A percentile compares a stretch with the other conserved stretches of the same genome.
Conservation (phyloP, 2,888 invertebrate species). For the Craniophora ligustri region DNA sequence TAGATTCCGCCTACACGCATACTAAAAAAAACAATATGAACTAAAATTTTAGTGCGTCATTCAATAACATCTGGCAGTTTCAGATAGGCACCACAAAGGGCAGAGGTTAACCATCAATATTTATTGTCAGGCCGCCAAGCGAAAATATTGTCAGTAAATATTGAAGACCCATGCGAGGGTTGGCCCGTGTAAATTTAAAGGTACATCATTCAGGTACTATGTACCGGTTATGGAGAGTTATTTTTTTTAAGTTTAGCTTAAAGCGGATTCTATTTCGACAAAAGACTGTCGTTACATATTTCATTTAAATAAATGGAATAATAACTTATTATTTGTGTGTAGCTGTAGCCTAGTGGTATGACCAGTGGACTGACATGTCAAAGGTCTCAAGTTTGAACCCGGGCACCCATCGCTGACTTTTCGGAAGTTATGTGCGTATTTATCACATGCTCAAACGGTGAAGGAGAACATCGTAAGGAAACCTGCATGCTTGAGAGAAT, state of each 20-base stretch:
- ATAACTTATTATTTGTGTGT: too few species aligned
- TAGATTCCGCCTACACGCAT: conserved; percentile 27
- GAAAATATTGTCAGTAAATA: conserved; percentile 45
- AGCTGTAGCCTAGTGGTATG: too few species aligned
- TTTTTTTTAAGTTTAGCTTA: neutral
- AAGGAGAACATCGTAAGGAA: too few species aligned
- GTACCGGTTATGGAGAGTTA: neutral
- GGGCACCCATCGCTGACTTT: too few species aligned
- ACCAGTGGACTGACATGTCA: too few species aligned
- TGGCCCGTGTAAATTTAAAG: conserved; percentile 27
- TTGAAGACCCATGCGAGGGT: conserved; percentile 16
- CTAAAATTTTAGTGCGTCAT: conserved; percentile 33
- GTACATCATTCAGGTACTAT: conserved; percentile 1
- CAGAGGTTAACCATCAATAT: conserved; percentile 43
- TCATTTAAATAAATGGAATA: too few species aligned
- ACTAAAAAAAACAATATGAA: conserved; percentile 4
- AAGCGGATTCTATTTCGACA: too few species aligned
- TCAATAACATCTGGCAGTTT: conserved; percentile 22
- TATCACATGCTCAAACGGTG: too few species aligned
- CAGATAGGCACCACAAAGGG: conserved; percentile 22
- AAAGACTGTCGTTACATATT: too few species aligned
- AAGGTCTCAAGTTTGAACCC: too few species aligned
- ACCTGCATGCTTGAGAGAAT: too few species aligned
- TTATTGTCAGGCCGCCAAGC: conserved; percentile 28
- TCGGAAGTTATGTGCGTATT: too few species aligned